Evolutionary conservation across 2,797 vertebrate species (phyloP).

Genomic region (Cynopterus sphinx): DNA sequence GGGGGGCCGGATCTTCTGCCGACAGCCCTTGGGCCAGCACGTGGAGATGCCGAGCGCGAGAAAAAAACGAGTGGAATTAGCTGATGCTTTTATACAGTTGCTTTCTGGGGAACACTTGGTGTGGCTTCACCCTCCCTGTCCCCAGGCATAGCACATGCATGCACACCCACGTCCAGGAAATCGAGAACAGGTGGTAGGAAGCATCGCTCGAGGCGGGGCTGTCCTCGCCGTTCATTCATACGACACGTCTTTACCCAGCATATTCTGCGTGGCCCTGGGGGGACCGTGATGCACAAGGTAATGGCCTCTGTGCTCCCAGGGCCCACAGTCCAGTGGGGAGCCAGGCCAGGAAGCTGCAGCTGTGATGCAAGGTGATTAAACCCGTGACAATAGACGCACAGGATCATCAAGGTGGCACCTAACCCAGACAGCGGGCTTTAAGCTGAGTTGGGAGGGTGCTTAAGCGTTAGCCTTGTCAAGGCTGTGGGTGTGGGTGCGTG

Average conservation of each 20-base stretch:
- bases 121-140: neutral
- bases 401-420: neutral
- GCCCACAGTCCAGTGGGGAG: neutral
- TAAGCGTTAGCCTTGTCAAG: neutral
- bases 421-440: neutral
- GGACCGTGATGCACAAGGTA: neutral
- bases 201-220: neutral
- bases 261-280: rapidly evolving
- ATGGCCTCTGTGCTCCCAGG: neutral
- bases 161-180: neutral
- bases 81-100: neutral
- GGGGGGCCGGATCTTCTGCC: neutral
- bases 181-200: neutral
- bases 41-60: neutral
- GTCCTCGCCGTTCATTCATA: neutral
- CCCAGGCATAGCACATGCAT: neutral
- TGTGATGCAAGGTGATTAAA: rapidly evolving
- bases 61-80: neutral
- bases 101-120: neutral
- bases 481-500: neutral
- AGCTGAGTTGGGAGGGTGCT: neutral
- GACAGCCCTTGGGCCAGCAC: neutral
- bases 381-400: too few species aligned
- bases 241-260: neutral
- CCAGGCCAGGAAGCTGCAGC: neutral